These are phyloP conservation scores for Harpagoxenus sublaevis DNA, from an alignment of 2,888 invertebrate species.

Conservation along the genomic window DNA sequence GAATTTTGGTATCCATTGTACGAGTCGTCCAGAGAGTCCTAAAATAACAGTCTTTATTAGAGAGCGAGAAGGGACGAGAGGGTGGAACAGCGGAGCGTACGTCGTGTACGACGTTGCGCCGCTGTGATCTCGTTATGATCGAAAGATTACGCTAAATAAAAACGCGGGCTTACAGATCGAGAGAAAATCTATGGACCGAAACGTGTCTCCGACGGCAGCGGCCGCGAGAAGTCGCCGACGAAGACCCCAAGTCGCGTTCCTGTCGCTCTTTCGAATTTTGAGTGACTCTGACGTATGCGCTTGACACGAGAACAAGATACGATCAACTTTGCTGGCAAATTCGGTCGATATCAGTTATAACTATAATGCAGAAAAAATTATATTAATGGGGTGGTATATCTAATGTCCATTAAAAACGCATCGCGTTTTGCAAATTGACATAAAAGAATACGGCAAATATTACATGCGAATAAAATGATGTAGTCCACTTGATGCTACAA, in stretches of 20 bases:
- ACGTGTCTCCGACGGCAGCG: conserved; percentile 43
- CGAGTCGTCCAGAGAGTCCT: background rate
- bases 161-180: conserved; percentile 66
- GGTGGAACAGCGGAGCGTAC: no score
- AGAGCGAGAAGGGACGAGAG: background rate
- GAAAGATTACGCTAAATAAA: conserved; percentile 16
- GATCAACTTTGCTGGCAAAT: conserved; percentile 23
- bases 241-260: conserved; percentile 27
- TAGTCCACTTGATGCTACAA: no score
- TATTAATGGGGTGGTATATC: background rate
- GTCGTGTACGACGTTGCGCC: background rate
- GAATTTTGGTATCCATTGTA: conserved; percentile 39
- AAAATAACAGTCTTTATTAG: background rate
- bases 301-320: conserved; percentile 61
- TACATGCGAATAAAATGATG: background rate
- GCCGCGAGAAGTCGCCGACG: conserved; percentile 55
- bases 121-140: background rate
- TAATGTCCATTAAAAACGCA: background rate
- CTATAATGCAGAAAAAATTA: no score
- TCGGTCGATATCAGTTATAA: background rate
- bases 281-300: conserved; percentile 51
- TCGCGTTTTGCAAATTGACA: background rate
- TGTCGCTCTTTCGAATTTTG: conserved; percentile 47
- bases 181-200: conserved; percentile 61
- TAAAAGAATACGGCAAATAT: background rate